phyloP scores from a whole-genome alignment of 2,797 vertebrate species.

The Rousettus madagascariensis region DNA sequence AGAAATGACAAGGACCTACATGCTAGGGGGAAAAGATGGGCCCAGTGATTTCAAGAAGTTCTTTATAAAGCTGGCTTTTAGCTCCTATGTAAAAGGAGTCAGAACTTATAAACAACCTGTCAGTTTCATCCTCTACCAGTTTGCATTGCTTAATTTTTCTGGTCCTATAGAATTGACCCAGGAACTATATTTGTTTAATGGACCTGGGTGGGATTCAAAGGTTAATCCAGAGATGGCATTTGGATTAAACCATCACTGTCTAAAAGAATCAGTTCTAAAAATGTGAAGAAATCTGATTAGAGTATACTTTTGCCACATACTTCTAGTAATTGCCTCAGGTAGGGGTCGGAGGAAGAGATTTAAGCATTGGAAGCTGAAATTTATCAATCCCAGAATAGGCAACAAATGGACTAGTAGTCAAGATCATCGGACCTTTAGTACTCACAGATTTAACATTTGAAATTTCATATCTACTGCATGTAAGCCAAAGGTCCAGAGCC shows the following conservation, averaged over 20 bases:
- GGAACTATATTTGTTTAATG: not conserved
- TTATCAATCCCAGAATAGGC: not conserved
- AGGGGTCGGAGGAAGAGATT: not conserved
- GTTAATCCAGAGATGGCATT: constrained; percentile 13
- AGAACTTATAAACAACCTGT: not conserved
- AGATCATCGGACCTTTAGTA: not conserved
- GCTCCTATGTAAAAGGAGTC: not conserved
- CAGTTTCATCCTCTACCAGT: not conserved
- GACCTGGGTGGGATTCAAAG: not conserved
- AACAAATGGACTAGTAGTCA: not conserved
- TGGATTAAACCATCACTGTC: constrained; percentile 25
- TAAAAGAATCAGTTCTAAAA: constrained; percentile 39
- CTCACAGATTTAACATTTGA: not conserved
- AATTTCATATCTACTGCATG: not conserved
- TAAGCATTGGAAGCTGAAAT: not conserved
- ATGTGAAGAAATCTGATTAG: constrained; percentile 35
- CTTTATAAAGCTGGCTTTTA: not conserved
- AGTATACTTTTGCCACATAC: not conserved
- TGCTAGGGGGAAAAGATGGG: not conserved
- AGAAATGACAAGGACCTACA: not conserved
- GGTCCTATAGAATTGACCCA: not conserved
- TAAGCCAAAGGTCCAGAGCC: not conserved
- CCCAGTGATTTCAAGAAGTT: not conserved
- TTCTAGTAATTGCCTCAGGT: not conserved
- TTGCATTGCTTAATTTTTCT: constrained; percentile 35